These are phyloP conservation scores for Chaetorhynchus papuensis DNA, from an alignment of 2,113 vertebrate genomes.

Conservation along the genomic window DNA sequence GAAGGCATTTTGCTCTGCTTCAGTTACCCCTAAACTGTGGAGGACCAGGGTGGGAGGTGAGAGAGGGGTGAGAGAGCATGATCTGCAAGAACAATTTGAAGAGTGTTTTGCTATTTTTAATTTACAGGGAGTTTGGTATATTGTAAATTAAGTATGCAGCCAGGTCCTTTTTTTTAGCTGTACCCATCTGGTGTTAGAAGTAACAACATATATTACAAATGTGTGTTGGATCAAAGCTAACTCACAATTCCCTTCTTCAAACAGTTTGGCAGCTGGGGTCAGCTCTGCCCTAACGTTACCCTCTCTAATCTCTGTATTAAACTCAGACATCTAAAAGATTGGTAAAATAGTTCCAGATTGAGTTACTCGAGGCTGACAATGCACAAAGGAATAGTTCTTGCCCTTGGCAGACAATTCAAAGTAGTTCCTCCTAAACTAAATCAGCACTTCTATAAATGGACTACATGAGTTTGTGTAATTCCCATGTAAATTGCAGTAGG, in stretches of 20 bases:
- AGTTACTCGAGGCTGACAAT: background rate
- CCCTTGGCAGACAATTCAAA: background rate
- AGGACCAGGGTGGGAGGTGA: fast-evolving
- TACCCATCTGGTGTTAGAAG: background rate
- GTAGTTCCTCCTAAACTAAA: background rate
- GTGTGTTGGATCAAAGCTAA: conserved; percentile 28
- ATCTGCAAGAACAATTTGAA: background rate
- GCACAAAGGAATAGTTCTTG: background rate
- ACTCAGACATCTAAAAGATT: background rate
- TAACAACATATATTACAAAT: background rate
- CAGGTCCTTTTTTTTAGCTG: background rate
- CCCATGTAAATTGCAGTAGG: background rate
- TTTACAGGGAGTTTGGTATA: background rate
- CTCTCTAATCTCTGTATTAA: background rate
- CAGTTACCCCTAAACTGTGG: background rate
- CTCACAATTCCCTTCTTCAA: background rate
- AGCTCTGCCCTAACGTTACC: background rate
- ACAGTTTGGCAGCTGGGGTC: background rate
- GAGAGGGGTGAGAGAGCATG: background rate
- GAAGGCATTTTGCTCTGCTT: background rate
- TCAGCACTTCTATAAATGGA: background rate
- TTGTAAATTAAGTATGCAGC: background rate
- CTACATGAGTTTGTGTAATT: background rate
- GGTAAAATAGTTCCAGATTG: conserved; percentile 33
- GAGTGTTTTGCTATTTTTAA: background rate